A percentile compares a stretch with the other conserved stretches of the same genome.
Conservation (phyloP, 2,888 invertebrate genomes). For the Cecidostiba fungosa region DNA sequence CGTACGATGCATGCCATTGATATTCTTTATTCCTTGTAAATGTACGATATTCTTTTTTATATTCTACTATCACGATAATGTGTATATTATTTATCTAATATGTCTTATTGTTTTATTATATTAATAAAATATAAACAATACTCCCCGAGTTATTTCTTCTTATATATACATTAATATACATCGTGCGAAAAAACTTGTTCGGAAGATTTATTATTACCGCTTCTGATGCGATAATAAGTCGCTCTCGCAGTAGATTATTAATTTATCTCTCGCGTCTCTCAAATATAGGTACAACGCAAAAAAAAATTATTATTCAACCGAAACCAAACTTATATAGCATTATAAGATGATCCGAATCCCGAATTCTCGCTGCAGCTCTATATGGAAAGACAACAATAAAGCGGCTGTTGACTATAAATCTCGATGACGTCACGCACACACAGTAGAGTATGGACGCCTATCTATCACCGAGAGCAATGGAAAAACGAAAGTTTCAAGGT, state of each 20-base stretch:
- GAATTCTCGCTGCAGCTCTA: no score
- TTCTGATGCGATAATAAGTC: no score
- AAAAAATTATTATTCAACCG: background rate
- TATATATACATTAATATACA: background rate
- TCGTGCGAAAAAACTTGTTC: background rate
- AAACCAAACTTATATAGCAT: no score
- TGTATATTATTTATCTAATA: slow-evolving; percentile 32
- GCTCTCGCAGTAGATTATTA: no score
- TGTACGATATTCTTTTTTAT: slow-evolving; percentile 39
- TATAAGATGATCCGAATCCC: no score
- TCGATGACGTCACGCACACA: background rate
- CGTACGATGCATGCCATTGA: slow-evolving; percentile 17
- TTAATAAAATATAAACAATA: slow-evolving; percentile 35
- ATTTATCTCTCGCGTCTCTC: no score
- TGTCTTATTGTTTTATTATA: slow-evolving; percentile 38
- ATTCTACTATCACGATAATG: slow-evolving; percentile 9
- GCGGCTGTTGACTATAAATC: background rate
- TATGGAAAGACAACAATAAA: background rate
- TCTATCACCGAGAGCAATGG: background rate
- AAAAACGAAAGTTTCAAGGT: slow-evolving; percentile 54
- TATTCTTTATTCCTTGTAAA: slow-evolving; percentile 24
- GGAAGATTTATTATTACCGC: no score
- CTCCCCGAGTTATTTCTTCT: background rate
- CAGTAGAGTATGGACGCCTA: background rate
- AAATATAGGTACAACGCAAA: no score